A percentile compares a stretch with the other conserved stretches of the same genome.
These are phyloP conservation scores for Lycia hirtaria DNA, from an alignment of 2,888 invertebrate species.

Conservation along the genomic window DNA sequence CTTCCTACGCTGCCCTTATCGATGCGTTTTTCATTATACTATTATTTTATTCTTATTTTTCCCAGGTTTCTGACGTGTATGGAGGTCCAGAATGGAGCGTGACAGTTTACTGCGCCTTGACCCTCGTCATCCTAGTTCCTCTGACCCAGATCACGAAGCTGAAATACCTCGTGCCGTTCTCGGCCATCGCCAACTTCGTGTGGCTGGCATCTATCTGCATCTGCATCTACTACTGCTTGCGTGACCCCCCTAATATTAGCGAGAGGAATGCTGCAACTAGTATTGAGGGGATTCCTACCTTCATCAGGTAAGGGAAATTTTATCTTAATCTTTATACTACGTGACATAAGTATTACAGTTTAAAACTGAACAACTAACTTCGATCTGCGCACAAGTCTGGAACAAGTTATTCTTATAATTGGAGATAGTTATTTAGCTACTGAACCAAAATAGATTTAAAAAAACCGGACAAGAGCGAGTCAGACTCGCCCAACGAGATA, in stretches of 20 bases:
- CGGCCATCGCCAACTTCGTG: slow-evolving; percentile 93
- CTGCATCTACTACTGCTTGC: slow-evolving; percentile 93
- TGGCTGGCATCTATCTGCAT: slow-evolving; percentile 92
- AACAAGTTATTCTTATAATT: no score
- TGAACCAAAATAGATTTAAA: no score
- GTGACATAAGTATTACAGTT: no score
- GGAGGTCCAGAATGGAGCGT: slow-evolving; percentile 84
- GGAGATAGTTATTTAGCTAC: no score
- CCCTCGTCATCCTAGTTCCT: slow-evolving; percentile 88
- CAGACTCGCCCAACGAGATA: no score
- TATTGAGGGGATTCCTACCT: slow-evolving; percentile 90
- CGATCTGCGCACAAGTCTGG: no score
- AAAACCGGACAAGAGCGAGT: no score
- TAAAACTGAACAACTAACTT: no score
- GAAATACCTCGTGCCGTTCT: slow-evolving; percentile 95
- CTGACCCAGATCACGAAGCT: slow-evolving; percentile 91
- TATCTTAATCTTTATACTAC: not conserved
- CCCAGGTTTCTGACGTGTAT: slow-evolving; percentile 83
- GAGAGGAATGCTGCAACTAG: slow-evolving; percentile 78
- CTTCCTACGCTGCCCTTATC: no score
- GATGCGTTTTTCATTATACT: no score
- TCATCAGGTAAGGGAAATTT: slow-evolving; percentile 88
- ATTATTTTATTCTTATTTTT: slow-evolving; percentile 5
- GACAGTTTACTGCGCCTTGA: slow-evolving; percentile 87
- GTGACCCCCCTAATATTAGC: slow-evolving; percentile 70